Evolutionary conservation across 1,140 invertebrate species (phyloP).

Genomic region (Bombus consobrinus): DNA sequence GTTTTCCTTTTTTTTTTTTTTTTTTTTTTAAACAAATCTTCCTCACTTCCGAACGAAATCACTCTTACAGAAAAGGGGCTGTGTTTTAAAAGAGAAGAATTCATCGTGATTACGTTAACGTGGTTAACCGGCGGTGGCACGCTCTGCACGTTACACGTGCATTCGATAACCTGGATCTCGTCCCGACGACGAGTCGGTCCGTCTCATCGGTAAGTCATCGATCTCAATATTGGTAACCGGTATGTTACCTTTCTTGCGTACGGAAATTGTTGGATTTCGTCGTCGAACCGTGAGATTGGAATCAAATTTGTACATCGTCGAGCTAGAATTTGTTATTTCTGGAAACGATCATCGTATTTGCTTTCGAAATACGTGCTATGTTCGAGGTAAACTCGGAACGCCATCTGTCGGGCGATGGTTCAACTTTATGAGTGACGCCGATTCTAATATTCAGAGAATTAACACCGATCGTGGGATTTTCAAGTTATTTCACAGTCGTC

Average conservation of each 20-base stretch:
- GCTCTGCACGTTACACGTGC: conserved; percentile 29
- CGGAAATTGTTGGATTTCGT: not conserved
- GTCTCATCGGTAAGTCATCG: conserved; percentile 77
- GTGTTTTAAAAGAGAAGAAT: not conserved
- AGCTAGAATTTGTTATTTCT: conserved; percentile 8
- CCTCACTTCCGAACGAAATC: not conserved
- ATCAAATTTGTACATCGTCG: too few relatives aligned
- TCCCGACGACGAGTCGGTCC: conserved; percentile 67
- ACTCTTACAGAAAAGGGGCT: too few relatives aligned
- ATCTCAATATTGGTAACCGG: not conserved
- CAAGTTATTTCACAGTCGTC: not conserved
- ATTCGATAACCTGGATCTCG: conserved; percentile 76
- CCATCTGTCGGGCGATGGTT: conserved; percentile 45
- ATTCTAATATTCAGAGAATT: not conserved
- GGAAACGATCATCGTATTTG: not conserved
- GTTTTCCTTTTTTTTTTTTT: too few relatives aligned
- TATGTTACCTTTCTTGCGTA: not conserved
- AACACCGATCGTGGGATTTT: not conserved
- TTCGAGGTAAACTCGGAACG: conserved; percentile 19
- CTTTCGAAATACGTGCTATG: not conserved
- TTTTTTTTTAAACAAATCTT: too few relatives aligned
- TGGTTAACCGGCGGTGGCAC: not conserved
- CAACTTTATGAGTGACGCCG: not conserved
- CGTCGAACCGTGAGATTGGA: not conserved
- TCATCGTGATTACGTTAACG: not conserved